Evolutionary conservation across 2,888 invertebrate species (phyloP).

Genomic region (Zygothrica quintamaculata): DNA sequence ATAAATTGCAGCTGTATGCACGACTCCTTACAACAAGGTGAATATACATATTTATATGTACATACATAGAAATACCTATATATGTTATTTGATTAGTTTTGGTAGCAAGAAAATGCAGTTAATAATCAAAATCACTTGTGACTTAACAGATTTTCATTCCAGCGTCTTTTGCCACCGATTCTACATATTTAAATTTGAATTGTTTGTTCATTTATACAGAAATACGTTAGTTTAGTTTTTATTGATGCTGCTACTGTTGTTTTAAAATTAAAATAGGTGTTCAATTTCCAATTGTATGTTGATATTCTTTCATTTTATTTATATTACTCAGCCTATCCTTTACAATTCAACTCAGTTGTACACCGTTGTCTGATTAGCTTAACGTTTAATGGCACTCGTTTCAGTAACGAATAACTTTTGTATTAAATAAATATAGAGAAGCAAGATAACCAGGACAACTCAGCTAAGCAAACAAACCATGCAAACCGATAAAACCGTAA

Average conservation of each 20-base stretch:
- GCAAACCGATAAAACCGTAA: neutral
- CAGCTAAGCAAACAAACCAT: too few relatives aligned
- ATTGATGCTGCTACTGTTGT: conserved; percentile 30
- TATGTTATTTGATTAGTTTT: neutral
- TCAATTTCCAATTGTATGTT: conserved; percentile 71
- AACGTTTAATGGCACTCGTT: too few relatives aligned
- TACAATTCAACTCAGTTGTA: conserved; percentile 48
- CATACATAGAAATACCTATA: conserved; percentile 42
- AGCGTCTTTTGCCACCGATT: too few relatives aligned
- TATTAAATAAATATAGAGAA: too few relatives aligned
- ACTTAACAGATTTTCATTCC: too few relatives aligned
- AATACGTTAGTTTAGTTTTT: conserved; percentile 68
- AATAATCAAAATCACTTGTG: too few relatives aligned
- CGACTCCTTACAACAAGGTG: conserved; percentile 79
- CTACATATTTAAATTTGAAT: too few relatives aligned
- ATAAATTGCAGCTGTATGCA: conserved; percentile 78
- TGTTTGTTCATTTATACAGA: too few relatives aligned
- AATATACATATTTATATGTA: conserved; percentile 58
- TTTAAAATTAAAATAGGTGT: conserved; percentile 75
- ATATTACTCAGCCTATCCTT: conserved; percentile 38
- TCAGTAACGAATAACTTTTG: too few relatives aligned
- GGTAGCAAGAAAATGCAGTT: too few relatives aligned
- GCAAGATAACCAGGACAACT: too few relatives aligned
- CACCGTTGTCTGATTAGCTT: too few relatives aligned
- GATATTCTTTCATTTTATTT: conserved; percentile 69